Percentiles rank a stretch among this genome's conserved stretches.
phyloP scores from a whole-genome alignment of 37 sponge, comb jelly and placozoan species.

The Crambe crambe region DNA sequence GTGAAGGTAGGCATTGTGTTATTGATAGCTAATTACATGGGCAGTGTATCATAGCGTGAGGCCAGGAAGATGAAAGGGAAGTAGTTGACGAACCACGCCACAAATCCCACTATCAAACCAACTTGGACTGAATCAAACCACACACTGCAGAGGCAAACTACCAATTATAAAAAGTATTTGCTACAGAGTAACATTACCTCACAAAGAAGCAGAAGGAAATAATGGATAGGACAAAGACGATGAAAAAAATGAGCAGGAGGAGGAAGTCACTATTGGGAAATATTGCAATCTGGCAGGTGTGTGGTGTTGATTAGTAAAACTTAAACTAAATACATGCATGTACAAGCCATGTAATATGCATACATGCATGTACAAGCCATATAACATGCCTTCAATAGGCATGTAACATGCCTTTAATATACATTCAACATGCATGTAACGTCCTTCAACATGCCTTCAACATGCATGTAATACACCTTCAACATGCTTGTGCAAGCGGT shows the following conservation, averaged over 20 bases:
- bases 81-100: conserved; percentile 76
- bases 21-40: conserved; percentile 30
- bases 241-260: conserved; percentile 55
- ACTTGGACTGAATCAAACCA: conserved; percentile 77
- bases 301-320: too few species aligned
- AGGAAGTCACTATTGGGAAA: conserved; percentile 56
- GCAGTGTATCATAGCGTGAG: conserved; percentile 4
- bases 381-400: too few species aligned
- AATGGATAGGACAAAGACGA: conserved; percentile 44
- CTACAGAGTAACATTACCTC: conserved; percentile 47
- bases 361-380: too few species aligned
- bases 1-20: background rate
- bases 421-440: too few species aligned
- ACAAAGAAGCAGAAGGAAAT: conserved; percentile 68
- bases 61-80: conserved; percentile 70
- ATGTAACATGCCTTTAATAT: too few species aligned
- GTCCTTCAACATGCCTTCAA: too few species aligned
- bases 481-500: too few species aligned
- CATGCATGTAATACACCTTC: too few species aligned
- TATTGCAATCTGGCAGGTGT: conserved; percentile 15
- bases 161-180: background rate
- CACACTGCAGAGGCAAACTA: conserved; percentile 43
- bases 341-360: too few species aligned
- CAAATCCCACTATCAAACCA: conserved; percentile 64
- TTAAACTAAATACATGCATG: too few species aligned